Base-by-base conservation (phyloP, 2,113 vertebrate genomes). In the Blennius ocellaris region DNA sequence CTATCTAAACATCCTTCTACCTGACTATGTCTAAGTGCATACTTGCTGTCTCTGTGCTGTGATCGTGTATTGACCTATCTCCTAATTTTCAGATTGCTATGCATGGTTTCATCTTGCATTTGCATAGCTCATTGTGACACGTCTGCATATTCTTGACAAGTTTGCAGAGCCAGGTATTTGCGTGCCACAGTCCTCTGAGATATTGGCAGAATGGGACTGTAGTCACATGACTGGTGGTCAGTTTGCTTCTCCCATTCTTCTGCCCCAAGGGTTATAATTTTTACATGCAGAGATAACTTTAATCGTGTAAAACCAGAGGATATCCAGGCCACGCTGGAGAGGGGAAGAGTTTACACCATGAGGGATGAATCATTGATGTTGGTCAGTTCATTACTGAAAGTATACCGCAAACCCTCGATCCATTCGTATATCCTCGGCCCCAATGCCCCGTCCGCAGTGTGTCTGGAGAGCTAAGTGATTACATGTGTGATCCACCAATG, bases 61-160 rank as follows among this genome's bases (percentile, higher is more conserved):
- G 60, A 86, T 72, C 73, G 57, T 48, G 15, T 86, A 89, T 82
- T 87, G 89, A 91, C 82, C 70, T 51, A 37, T 40, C 72, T 65
- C 36, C 45, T 85, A 62, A 86, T 83, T 82, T 77, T 76, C 62
- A 68, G 45, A 66, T 78, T 71, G 53, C 78, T 40, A 74, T 81
- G 76, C 68, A 83, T 63, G 52, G 61, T 72, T 75, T 82, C 48
- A 64, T 65, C 52, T 69, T 49, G 58, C 59, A 86, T 90, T 89
- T 90, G 78, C 82, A 86, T 87, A 73, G 11, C 8, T 56, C 53
- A 38, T 3, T 69, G 21, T 67, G 58, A 75, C 49, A 69, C 52
- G 64, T 81, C 74, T 76, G 87, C 87, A 89, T 66, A 62, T 86
- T 83, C 47, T 57, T 84, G 80, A 81, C 68, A 57, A 43, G 44